phyloP scores from a whole-genome alignment of 2,888 invertebrate genomes.

The Caenorhabditis wallacei region DNA sequence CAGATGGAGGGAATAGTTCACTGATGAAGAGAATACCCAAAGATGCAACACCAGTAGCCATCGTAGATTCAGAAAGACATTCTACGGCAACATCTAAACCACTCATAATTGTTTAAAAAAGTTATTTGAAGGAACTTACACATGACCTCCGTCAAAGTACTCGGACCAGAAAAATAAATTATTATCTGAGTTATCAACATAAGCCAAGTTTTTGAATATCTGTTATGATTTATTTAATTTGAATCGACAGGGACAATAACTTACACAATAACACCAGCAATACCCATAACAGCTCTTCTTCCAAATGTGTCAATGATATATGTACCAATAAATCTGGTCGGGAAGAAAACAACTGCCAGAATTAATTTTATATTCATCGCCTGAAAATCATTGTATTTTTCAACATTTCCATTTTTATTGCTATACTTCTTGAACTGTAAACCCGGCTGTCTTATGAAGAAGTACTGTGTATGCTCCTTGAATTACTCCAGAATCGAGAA shows the following conservation, averaged over 20 bases:
- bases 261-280: constrained; percentile 57
- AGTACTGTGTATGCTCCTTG: constrained; percentile 24
- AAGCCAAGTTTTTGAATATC: constrained; percentile 38
- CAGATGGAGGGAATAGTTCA: constrained; percentile 68
- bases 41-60: constrained; percentile 58
- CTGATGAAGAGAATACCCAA: constrained; percentile 55
- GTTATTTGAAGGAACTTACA: constrained; percentile 8
- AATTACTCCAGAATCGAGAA: constrained; percentile 22
- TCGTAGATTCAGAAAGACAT: constrained; percentile 35
- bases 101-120: not conserved
- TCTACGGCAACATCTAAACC: constrained; percentile 59
- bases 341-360: constrained; percentile 51
- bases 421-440: constrained; percentile 47
- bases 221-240: no score
- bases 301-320: constrained; percentile 64
- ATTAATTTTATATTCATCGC: constrained; percentile 56
- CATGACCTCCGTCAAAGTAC: constrained; percentile 14
- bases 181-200: constrained; percentile 38
- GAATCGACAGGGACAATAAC: no score
- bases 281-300: constrained; percentile 57
- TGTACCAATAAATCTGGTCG: constrained; percentile 63
- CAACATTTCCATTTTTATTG: no score
- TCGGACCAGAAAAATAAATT: constrained; percentile 27
- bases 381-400: no score
- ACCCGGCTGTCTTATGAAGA: constrained; percentile 6